Percentiles rank a stretch among this genome's conserved stretches.
phyloP scores from a whole-genome alignment of 2,888 invertebrate genomes.

The Bugulina stolonifera region DNA sequence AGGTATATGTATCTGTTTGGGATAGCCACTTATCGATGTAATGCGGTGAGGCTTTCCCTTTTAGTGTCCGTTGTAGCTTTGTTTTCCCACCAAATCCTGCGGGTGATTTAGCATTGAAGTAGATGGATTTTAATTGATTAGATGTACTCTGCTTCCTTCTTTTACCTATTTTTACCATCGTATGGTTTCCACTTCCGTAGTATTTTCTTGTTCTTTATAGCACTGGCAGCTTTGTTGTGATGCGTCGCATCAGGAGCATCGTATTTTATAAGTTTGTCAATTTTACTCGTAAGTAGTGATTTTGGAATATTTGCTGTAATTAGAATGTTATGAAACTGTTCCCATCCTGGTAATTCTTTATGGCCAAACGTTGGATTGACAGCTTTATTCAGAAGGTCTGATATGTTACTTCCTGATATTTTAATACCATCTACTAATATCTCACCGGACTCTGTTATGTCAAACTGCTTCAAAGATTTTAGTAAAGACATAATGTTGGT shows the following conservation, averaged over 20 bases:
- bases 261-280: neutral
- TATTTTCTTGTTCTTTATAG: neutral
- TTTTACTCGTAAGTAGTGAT: neutral
- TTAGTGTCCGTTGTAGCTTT: neutral
- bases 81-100: neutral
- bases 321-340: neutral
- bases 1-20: neutral
- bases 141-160: neutral
- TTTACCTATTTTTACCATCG: neutral
- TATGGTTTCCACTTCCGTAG: neutral
- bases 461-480: neutral
- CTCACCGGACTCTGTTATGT: neutral
- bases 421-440: neutral
- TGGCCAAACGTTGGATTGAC: neutral
- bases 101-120: neutral
- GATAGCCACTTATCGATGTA: neutral
- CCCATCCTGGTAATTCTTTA: neutral
- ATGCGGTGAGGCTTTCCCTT: neutral
- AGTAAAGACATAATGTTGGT: neutral
- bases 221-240: neutral
- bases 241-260: neutral
- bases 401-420: neutral
- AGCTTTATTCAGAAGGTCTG: slow-evolving; percentile 19
- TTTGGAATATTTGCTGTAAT: neutral
- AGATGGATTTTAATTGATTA: neutral